Percentiles rank a stretch among this genome's conserved stretches.
phyloP scores from a whole-genome alignment of 2,113 vertebrate species.

The Murina feae region DNA sequence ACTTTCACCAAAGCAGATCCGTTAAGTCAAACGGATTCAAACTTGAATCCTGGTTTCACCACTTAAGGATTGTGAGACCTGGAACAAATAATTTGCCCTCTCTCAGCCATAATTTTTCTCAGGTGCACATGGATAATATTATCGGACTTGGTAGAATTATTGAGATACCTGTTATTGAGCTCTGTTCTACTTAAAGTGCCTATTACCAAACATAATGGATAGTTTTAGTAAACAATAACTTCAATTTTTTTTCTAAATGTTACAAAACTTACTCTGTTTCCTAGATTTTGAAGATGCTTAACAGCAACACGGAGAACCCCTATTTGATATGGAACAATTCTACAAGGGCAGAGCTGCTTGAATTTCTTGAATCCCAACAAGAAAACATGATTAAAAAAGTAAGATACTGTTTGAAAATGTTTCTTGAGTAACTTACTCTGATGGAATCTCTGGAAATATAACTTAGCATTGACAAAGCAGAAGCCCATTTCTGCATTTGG shows the following conservation, averaged over 20 bases:
- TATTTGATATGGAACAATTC: conserved; percentile 98
- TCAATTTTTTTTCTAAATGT: neutral
- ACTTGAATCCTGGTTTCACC: neutral
- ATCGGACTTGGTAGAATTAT: neutral
- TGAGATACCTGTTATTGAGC: neutral
- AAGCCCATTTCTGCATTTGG: neutral
- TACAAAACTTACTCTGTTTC: conserved; percentile 36
- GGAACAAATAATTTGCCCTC: neutral
- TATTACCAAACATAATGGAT: neutral
- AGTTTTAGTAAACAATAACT: neutral
- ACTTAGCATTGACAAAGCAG: neutral
- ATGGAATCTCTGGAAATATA: neutral
- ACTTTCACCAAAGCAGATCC: neutral
- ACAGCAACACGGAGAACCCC: conserved; percentile 96
- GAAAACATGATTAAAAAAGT: conserved; percentile 96
- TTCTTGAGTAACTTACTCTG: neutral
- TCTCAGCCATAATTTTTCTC: conserved; percentile 4
- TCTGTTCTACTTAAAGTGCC: neutral
- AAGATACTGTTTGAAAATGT: conserved; percentile 49
- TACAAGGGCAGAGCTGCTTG: conserved; percentile 93
- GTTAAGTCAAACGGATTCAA: neutral
- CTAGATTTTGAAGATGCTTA: conserved; percentile 96
- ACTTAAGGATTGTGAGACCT: neutral
- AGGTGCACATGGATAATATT: neutral
- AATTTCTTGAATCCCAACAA: conserved; percentile 94